Conservation (phyloP, 2,888 invertebrate genomes). For the Marronus borbonicus region DNA sequence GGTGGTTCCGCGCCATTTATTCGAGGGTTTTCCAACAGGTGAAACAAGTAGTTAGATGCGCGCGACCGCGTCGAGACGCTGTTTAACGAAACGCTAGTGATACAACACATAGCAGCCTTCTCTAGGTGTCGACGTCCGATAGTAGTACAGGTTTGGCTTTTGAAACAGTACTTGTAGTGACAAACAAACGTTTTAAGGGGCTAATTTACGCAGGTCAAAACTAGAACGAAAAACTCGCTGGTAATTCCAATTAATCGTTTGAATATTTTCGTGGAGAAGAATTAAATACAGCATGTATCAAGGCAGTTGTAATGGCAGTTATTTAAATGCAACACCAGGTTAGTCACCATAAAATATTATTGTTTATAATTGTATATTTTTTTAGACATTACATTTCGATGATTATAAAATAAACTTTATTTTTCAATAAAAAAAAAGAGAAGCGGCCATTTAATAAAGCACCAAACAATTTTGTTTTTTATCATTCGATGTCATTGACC, state of each 20-base stretch:
- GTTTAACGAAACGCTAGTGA: neutral
- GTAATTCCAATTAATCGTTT: no score
- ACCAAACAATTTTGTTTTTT: slow-evolving; percentile 7
- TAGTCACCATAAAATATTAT: slow-evolving; percentile 1
- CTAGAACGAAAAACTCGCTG: no score
- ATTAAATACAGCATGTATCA: neutral
- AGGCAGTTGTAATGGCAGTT: slow-evolving; percentile 2
- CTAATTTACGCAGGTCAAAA: no score
- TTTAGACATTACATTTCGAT: neutral
- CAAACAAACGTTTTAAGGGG: no score
- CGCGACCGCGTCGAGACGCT: slow-evolving; percentile 31
- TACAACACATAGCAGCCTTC: neutral
- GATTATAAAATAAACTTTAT: neutral
- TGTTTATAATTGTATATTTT: no score
- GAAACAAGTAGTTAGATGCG: slow-evolving; percentile 45
- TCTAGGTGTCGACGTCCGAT: slow-evolving; percentile 3
- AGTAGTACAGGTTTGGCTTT: slow-evolving; percentile 8
- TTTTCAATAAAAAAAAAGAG: neutral
- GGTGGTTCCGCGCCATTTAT: slow-evolving; percentile 37
- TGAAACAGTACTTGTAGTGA: neutral
- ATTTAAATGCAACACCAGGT: slow-evolving; percentile 27
- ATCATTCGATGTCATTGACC: slow-evolving; percentile 27
- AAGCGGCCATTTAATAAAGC: neutral
- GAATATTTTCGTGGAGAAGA: neutral
- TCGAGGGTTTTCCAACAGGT: slow-evolving; percentile 42